phyloP scores from a whole-genome alignment of 1,140 invertebrate genomes.

The Caenorhabditis latens region DNA sequence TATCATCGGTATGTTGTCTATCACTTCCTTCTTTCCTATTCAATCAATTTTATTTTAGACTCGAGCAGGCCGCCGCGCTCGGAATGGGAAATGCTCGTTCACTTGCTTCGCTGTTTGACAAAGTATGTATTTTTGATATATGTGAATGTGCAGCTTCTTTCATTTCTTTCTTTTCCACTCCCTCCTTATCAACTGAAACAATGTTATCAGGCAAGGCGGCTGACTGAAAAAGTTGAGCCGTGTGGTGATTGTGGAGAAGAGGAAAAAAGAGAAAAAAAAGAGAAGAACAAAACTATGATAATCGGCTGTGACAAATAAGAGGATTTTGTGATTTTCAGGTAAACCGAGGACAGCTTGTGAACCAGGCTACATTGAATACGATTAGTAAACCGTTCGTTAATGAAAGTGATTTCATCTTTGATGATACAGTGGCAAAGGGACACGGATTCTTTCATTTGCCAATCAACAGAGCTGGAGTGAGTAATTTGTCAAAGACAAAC shows the following conservation, averaged over 20 bases:
- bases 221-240: constrained; percentile 29
- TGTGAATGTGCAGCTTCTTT: not conserved
- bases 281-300: constrained; percentile 17
- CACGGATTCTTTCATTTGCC: constrained; percentile 64
- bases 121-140: constrained; percentile 51
- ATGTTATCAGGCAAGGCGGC: not conserved
- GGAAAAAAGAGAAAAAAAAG: not conserved
- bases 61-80: constrained; percentile 72
- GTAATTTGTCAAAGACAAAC: not conserved
- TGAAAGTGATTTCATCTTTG: constrained; percentile 59
- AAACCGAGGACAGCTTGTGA: constrained; percentile 55
- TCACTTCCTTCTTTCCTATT: not conserved
- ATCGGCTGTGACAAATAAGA: not conserved
- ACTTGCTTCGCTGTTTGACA: constrained; percentile 74
- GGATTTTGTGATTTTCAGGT: constrained; percentile 50
- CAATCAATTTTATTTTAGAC: constrained; percentile 55
- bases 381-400: constrained; percentile 62
- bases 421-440: constrained; percentile 60
- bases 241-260: constrained; percentile 1
- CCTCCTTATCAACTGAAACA: constrained; percentile 24
- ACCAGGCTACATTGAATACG: constrained; percentile 49
- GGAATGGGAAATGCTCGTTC: constrained; percentile 77
- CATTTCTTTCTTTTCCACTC: constrained; percentile 2
- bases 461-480: constrained; percentile 61
- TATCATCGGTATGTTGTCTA: constrained; percentile 69